A percentile compares a stretch with the other conserved stretches of the same genome.
Conservation (phyloP, 2,888 invertebrate genomes). For the Cantharis nigra region DNA sequence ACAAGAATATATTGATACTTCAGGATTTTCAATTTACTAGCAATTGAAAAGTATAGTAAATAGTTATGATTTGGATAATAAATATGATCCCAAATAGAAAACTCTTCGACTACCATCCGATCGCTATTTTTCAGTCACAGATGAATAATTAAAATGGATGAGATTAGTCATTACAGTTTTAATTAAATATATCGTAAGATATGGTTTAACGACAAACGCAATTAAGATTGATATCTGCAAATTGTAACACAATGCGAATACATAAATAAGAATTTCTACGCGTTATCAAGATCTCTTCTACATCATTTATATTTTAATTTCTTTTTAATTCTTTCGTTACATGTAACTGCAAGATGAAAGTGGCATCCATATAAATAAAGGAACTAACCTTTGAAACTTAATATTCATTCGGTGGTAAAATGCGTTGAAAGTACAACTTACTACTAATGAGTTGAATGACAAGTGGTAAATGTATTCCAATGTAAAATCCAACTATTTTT, state of each 20-base stretch:
- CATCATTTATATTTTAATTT: background rate
- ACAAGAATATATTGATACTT: slow-evolving; percentile 9
- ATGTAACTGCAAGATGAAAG: background rate
- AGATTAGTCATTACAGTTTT: background rate
- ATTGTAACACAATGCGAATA: background rate
- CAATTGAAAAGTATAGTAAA: no score
- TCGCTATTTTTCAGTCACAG: background rate
- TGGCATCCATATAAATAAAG: slow-evolving; percentile 1
- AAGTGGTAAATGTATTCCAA: background rate
- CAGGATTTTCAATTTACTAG: background rate
- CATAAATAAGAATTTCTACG: background rate
- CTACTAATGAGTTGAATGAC: slow-evolving; percentile 15
- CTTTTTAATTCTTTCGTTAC: background rate
- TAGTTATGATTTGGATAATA: background rate
- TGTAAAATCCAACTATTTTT: background rate
- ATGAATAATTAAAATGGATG: background rate
- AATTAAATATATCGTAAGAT: background rate
- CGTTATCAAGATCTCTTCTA: background rate
- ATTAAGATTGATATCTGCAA: background rate
- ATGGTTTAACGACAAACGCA: background rate
- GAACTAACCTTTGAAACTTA: slow-evolving; percentile 10
- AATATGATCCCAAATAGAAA: background rate
- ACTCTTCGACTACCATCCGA: background rate
- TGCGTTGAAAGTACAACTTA: slow-evolving; percentile 3
- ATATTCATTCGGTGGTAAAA: slow-evolving; percentile 14